Base-by-base conservation (phyloP, 2,113 vertebrate species). In the Sylvia atricapilla region DNA sequence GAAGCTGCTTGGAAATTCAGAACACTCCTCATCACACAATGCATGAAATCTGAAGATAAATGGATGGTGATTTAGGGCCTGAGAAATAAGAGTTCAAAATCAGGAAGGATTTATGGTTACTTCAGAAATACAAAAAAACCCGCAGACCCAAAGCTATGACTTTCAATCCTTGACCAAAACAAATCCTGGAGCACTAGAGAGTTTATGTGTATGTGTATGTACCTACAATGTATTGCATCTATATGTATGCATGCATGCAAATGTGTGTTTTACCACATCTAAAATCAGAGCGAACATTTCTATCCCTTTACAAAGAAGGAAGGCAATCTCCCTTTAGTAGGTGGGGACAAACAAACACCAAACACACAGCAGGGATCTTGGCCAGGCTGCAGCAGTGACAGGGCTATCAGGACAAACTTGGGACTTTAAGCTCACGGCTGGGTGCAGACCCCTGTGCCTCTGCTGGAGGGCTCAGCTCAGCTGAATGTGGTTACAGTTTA, bases 1-100 rank as follows among this genome's bases (percentile, higher is more conserved):
- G 93, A 75, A 89, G 79, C 76, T 62, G 20, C 80, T 73, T 88
- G 64, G 79, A 94, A 93, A 74, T 80, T 93, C 76, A 75, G 84
- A 87, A 82, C 62, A 82, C 16, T 91, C 68, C 27, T 88, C 19
- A 68, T 78, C 87, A 77, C 59, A 88, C 41, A 93, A 55, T 56
- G 60, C 52, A 30, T 24, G 47, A 87, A 83, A 93, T 70, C 27
- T 75, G 68, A 93, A 84, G 33, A 88, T 46, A 92, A 90, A 89
- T 49, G 63, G 53, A 75, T 69, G 59, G 59, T 70, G 56, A 92
- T 93, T 66, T 80, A 52, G 28, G 39, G 50, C 13, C 47, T n/a
- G 39, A 90, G 68, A 95, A 95, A 87, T 58, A 49, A 43, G 66
- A 93, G 43, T 56, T 67, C 50, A 68, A 28, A 93, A 95, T 90